A percentile compares a stretch with the other conserved stretches of the same genome.
These are phyloP conservation scores for Indicator maculatus DNA, from an alignment of 2,113 vertebrate genomes.

Conservation along the genomic window DNA sequence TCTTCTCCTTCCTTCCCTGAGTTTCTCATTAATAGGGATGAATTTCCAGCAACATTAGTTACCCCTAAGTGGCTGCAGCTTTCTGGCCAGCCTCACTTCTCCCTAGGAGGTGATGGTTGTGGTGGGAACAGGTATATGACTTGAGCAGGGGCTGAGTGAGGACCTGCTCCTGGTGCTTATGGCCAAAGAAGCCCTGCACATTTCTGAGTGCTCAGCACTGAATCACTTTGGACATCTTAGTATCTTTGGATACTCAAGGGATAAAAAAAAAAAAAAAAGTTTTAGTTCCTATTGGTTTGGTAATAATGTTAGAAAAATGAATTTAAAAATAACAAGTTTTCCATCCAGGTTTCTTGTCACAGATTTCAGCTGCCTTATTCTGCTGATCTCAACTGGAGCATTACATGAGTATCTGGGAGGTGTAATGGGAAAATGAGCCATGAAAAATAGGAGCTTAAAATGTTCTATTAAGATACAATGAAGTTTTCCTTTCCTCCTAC, in stretches of 20 bases:
- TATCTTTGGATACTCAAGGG: not conserved
- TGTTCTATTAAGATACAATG: not conserved
- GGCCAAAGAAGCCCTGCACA: not conserved
- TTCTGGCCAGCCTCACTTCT: not conserved
- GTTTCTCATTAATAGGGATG: not conserved
- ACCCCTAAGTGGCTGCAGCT: not conserved
- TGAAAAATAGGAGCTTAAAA: not conserved
- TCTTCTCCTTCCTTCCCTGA: not conserved
- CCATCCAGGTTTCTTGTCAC: not conserved
- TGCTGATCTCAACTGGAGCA: not conserved
- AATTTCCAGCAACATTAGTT: constrained; percentile 4
- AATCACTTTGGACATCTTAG: not conserved
- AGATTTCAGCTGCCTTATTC: not conserved
- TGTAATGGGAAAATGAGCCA: not conserved
- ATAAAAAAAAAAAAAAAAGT: not conserved
- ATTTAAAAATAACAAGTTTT: not conserved
- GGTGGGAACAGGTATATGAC: not conserved
- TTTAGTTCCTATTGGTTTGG: not conserved
- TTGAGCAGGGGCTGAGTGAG: accelerated
- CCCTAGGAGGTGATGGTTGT: not conserved
- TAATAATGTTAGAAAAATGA: not conserved
- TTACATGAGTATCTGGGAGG: not conserved
- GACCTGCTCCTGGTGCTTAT: not conserved
- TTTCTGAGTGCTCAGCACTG: not conserved
- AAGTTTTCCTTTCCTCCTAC: not conserved